Conservation (phyloP, 2,888 invertebrate species). For the Augiades crinisus region DNA sequence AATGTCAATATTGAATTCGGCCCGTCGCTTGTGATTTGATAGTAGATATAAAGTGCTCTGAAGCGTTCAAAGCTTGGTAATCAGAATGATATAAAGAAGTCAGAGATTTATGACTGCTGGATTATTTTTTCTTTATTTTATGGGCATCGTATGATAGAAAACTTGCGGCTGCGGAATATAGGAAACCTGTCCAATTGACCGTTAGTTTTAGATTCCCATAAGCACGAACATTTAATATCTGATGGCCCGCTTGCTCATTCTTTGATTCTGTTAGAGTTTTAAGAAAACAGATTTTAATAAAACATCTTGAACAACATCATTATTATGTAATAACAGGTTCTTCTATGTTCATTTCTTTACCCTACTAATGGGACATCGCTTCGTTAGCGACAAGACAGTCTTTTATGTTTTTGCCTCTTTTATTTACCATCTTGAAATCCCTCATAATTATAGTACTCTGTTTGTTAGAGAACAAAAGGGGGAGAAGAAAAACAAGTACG, state of each 20-base stretch:
- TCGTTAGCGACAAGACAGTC: conserved; percentile 5
- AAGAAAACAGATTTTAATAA: no score
- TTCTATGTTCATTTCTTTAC: not conserved
- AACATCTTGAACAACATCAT: not conserved
- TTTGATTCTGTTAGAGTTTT: no score
- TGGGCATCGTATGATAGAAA: no score
- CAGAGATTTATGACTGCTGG: no score
- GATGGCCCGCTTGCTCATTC: no score
- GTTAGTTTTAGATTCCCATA: no score
- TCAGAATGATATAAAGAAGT: no score
- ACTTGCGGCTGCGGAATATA: no score
- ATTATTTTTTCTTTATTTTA: no score
- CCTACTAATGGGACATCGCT: not conserved
- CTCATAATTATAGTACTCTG: conserved; percentile 4
- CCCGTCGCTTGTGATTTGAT: not conserved
- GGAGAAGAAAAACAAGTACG: no score
- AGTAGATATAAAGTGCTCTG: not conserved
- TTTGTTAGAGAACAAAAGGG: not conserved
- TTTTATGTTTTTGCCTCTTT: not conserved
- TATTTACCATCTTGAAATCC: not conserved
- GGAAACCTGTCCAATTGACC: no score
- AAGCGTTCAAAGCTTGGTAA: not conserved
- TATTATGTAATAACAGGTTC: not conserved
- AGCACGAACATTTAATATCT: no score
- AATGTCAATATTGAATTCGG: not conserved